Evolutionary conservation across 2,888 invertebrate species (phyloP).

Genomic region (Shargacucullia verbasci): DNA sequence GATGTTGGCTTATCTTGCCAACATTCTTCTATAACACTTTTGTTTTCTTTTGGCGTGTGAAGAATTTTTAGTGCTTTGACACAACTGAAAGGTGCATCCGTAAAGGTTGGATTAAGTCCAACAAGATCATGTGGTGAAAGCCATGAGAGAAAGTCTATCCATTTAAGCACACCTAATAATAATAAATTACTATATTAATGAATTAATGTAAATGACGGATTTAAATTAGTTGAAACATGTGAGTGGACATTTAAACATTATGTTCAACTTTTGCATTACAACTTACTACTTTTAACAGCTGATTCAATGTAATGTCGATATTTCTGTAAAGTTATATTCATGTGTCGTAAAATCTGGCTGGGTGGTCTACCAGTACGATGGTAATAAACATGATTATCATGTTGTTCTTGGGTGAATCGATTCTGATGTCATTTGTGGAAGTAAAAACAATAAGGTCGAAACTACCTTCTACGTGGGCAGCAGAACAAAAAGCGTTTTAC

Average conservation of each 20-base stretch:
- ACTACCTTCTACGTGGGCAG: constrained; percentile 32
- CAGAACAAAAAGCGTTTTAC: constrained; percentile 2
- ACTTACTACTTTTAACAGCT: constrained; percentile 10
- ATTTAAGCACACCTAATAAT: too few species aligned
- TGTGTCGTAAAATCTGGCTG: too few species aligned
- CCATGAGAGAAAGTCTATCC: constrained; percentile 34
- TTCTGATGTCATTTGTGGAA: constrained; percentile 23
- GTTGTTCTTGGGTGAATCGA: constrained; percentile 30
- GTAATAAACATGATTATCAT: constrained; percentile 28
- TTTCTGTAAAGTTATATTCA: not conserved
- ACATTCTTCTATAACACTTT: constrained; percentile 37
- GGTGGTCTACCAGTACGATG: constrained; percentile 35
- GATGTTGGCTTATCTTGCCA: constrained; percentile 38
- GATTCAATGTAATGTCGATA: constrained; percentile 1
- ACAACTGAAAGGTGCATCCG: not conserved
- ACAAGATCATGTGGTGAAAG: constrained; percentile 29
- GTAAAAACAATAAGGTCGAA: constrained; percentile 12
- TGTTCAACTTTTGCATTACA: not conserved
- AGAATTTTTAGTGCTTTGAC: constrained; percentile 19
- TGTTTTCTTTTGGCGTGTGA: constrained; percentile 26
- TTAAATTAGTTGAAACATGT: not conserved
- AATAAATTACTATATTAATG: too few species aligned
- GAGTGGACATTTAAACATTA: constrained; percentile 8
- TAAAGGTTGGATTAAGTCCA: too few species aligned
- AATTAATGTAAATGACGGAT: too few species aligned